Base-by-base conservation (phyloP, 2,113 vertebrate species). In the Isurus oxyrinchus region DNA sequence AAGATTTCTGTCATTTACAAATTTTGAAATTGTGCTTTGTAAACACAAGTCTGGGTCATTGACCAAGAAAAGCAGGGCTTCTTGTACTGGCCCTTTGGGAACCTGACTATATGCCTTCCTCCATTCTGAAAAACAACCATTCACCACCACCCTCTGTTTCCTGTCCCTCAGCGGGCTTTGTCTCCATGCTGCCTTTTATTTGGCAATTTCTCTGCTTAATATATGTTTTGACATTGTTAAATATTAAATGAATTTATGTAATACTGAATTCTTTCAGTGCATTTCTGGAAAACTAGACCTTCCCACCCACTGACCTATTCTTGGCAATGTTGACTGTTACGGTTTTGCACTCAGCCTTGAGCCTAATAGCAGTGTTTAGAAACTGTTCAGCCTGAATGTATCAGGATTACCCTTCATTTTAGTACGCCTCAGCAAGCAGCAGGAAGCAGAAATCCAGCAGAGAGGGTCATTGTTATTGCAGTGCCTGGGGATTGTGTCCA, bases 381-480 rank as follows among this genome's bases (percentile, higher is more conserved):
- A 95, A 44, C n/a, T 49, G 23, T 95, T 40, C 40, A 40, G 40
- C 61, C 93, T 95, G 93, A 72, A 27, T 44, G 27, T 27, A 63
- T 67, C 61, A 66, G 59, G 27, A 44, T 94, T 27, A 27, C 21
- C 23, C 10, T 67, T 67, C 66, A 53, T 53, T 31, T 72, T 53
- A 72, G 40, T 95, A 23, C 8, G 94, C 66, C 93, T 69, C 19
- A 67, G 63, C 63, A 49, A 66, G 61, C 93, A 95, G 63, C 8
- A 95, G 88, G 88, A 59, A 91, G 88, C 55, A 90, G 35, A 11
- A 94, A 94, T 31, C n/a, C 93, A 94, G 59, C 93, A 31, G 61
- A n/a, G 91, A 94, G 19, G 40, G n/a, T 49, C n/a, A 67, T 66
- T 95, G 93, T 66, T 95, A 44, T 13, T n/a, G 16, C 14, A 61